Evolutionary conservation across 1,140 invertebrate genomes (phyloP), one percentile per base, ranked within the genome.

Genomic region (Drosophila parvula): DNA sequence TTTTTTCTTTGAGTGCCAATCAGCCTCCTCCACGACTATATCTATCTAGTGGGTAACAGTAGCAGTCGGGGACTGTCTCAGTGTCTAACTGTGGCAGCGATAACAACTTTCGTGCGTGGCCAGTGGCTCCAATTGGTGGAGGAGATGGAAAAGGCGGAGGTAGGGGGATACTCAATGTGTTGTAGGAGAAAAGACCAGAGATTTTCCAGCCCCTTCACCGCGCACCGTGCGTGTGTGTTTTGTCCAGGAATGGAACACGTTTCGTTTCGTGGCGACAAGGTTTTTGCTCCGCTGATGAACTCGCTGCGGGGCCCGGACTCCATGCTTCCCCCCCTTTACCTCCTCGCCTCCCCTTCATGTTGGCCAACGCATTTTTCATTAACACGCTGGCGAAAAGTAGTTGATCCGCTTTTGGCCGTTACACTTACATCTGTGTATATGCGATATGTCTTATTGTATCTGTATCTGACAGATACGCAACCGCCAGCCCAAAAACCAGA

Each of bases 201-300:
- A 22, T 40, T 34, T 27, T 18, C 5, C 22, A 16, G 44, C 18
- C 22, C 38, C 12, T 5, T 32, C 53, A 27, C 51, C 61, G 30
- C 30, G 9, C 28, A 16, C 48, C 32, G 18, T 32, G 27, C 16
- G 38, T 43, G 27, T 8, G 53, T 32, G 48, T 50, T 32, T 30
- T 30, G 5, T 36, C 4, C 65, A 34, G 65, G 65, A 58, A 38
- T 50, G 56, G 48, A 85, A 88, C 84, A 80, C 57, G 84, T 88
- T 88, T 81, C 69, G 53, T 61, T 48, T 69, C 38, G 47, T 69
- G 68, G 63, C 76, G 78, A 88, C 82, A 86, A 86, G 82, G 83
- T 88, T 83, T 89, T 79, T 73, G 60, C 47, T 74, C 83, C 85
- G 83, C 57, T 88, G 83, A 86, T 86, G 83, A 86, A 86, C 83